Evolutionary conservation across 1,140 invertebrate genomes (phyloP).

Genomic region (Zaprionus nigranus): DNA sequence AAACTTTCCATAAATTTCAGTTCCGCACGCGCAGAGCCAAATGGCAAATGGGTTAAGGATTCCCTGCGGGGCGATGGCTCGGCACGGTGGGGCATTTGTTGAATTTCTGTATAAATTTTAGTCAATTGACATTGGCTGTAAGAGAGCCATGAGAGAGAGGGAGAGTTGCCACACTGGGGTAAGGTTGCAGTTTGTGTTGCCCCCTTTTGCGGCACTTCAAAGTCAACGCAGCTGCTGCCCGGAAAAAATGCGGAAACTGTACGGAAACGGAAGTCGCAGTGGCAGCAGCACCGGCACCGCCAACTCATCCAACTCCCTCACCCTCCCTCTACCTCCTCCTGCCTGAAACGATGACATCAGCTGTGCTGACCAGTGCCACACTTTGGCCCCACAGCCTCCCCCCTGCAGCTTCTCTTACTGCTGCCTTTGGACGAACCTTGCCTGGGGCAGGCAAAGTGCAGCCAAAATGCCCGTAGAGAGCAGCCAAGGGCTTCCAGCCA

Average conservation of each 20-base stretch:
- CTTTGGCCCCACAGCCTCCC: background rate
- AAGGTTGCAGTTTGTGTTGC: conserved; percentile 31
- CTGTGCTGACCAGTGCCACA: conserved; percentile 38
- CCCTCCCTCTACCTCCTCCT: conserved; percentile 7
- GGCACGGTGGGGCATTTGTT: conserved; percentile 22
- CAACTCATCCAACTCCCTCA: background rate
- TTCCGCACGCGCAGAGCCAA: conserved; percentile 49
- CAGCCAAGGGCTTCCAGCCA: background rate
- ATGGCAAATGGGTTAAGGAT: conserved; percentile 60
- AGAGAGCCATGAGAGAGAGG: conserved; percentile 20
- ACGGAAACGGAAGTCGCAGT: conserved; percentile 82
- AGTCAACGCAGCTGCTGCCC: conserved; percentile 78
- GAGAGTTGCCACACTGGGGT: background rate
- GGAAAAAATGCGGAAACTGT: conserved; percentile 74
- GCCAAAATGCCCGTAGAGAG: conserved; percentile 24
- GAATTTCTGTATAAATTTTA: conserved; percentile 72
- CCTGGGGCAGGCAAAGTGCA: background rate
- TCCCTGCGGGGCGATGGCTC: background rate
- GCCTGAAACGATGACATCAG: conserved; percentile 32
- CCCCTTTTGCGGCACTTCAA: conserved; percentile 68
- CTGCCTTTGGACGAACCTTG: conserved; percentile 1
- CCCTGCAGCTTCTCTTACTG: background rate
- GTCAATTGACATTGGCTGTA: conserved; percentile 70
- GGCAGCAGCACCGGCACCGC: conserved; percentile 55
- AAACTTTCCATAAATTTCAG: conserved; percentile 79